Evolutionary conservation across 2,113 vertebrate genomes (phyloP).

Genomic region (Chascanopsetta lugubris): DNA sequence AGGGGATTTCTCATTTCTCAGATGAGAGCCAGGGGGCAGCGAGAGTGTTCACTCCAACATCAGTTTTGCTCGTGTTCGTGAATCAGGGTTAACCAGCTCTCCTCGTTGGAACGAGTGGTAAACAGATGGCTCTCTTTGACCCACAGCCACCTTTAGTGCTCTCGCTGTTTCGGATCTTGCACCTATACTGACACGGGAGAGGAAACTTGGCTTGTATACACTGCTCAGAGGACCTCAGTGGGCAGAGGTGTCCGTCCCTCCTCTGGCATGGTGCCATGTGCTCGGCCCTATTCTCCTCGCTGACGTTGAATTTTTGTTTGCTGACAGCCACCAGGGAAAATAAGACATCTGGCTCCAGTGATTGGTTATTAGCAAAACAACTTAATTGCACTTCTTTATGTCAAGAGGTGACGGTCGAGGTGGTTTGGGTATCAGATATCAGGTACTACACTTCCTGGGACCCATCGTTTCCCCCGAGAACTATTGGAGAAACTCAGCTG

Average conservation of each 20-base stretch:
- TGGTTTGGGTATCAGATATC: no score
- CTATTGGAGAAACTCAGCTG: no score
- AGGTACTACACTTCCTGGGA: no score
- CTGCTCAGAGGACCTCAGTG: background rate
- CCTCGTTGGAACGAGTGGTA: constrained; percentile 3
- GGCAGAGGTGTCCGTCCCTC: background rate
- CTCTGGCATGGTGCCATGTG: background rate
- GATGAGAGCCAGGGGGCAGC: background rate
- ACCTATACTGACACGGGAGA: background rate
- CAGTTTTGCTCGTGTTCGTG: background rate
- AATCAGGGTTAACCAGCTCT: background rate
- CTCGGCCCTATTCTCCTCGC: background rate
- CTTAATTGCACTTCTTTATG: no score
- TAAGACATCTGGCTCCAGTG: background rate
- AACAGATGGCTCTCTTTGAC: background rate
- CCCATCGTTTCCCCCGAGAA: no score
- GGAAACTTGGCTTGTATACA: background rate
- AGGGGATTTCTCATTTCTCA: background rate
- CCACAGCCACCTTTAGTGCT: background rate
- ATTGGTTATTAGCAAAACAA: background rate
- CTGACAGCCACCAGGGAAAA: background rate
- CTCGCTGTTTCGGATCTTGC: constrained; percentile 1
- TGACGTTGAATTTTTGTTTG: background rate
- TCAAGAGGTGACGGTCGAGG: no score
- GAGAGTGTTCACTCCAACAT: background rate